Conservation (phyloP, 1,140 invertebrate species). For the Cotesia typhae region DNA sequence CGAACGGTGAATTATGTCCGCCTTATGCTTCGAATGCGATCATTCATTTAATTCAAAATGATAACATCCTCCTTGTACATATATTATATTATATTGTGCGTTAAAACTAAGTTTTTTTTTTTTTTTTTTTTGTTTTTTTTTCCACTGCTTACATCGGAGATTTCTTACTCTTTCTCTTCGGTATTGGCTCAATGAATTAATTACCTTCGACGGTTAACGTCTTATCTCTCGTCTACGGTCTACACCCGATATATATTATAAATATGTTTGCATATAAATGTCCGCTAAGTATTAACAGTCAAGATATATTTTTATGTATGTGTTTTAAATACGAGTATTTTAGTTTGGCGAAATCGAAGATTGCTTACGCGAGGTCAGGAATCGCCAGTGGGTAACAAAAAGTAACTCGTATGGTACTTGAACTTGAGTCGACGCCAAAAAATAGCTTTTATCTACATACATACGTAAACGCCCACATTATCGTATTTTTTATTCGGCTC, state of each 20-base stretch:
- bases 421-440: constrained; percentile 37
- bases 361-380: constrained; percentile 33
- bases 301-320: too few species aligned
- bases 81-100: too few species aligned
- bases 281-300: too few species aligned
- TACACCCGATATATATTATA: not conserved
- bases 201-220: not conserved
- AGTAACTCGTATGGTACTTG: constrained; percentile 25
- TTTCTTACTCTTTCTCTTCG: not conserved
- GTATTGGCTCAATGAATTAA: constrained; percentile 22
- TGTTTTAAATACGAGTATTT: not conserved
- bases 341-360: not conserved
- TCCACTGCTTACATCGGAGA: not conserved
- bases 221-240: not conserved
- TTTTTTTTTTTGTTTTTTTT: constrained; percentile 10
- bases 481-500: not conserved
- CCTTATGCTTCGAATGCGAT: constrained; percentile 19
- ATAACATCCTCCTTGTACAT: constrained; percentile 18
- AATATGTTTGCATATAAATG: not conserved
- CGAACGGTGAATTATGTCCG: constrained; percentile 35
- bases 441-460: constrained; percentile 25
- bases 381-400: constrained; percentile 20
- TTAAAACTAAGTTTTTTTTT: constrained; percentile 15
- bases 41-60: constrained; percentile 29
- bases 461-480: not conserved